Evolutionary conservation across 2,113 vertebrate genomes (phyloP).

Genomic region (Mixornis gularis): DNA sequence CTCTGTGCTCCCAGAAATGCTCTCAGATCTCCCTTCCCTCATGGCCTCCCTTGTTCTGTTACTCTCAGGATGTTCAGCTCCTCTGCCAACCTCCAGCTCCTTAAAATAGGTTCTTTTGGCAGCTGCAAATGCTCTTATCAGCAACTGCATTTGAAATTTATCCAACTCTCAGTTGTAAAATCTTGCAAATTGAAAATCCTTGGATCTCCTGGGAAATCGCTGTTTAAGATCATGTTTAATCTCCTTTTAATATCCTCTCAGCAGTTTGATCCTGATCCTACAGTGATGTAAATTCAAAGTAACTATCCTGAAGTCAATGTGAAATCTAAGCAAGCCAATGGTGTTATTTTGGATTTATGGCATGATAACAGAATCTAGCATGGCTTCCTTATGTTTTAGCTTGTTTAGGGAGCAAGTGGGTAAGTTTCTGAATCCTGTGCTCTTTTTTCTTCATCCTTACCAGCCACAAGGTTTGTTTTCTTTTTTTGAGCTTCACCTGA

Average conservation of each 20-base stretch:
- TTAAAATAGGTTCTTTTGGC: constrained; percentile 64
- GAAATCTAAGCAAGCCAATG: constrained; percentile 30
- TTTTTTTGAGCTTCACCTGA: neutral
- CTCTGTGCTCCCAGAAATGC: neutral
- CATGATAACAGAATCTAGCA: neutral
- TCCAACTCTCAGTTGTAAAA: constrained; percentile 69
- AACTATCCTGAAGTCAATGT: constrained; percentile 9
- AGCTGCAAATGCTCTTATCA: constrained; percentile 61
- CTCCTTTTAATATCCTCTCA: constrained; percentile 59
- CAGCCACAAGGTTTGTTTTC: neutral
- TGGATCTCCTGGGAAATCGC: constrained; percentile 64
- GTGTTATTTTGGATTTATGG: constrained; percentile 18
- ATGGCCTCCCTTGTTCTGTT: neutral
- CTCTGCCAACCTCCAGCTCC: constrained; percentile 56
- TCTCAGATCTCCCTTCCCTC: neutral
- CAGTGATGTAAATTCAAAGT: constrained; percentile 48
- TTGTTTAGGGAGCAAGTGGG: neutral
- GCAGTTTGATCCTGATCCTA: constrained; percentile 48
- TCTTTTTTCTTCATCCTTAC: neutral
- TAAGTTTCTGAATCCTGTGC: neutral
- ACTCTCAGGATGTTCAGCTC: neutral
- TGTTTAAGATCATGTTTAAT: constrained; percentile 72
- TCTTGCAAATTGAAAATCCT: constrained; percentile 71
- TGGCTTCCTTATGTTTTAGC: constrained; percentile 11
- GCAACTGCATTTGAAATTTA: constrained; percentile 73